Evolutionary conservation across 2,797 vertebrate species (phyloP).

Genomic region (Glossophaga mutica): DNA sequence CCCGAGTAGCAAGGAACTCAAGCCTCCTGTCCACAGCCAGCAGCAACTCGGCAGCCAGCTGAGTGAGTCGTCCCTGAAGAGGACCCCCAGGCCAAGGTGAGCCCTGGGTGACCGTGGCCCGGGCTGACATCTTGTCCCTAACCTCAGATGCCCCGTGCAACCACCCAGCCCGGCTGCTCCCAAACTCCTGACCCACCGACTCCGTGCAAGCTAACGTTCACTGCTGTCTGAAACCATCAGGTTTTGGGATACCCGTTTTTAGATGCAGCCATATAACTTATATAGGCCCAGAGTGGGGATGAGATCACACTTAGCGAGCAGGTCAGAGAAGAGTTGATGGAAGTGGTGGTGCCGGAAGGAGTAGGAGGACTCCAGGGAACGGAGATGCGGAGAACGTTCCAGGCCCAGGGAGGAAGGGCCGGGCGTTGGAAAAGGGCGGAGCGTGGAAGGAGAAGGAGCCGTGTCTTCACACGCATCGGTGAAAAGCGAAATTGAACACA

Average conservation of each 20-base stretch:
- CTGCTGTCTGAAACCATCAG: background rate
- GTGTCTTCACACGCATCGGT: background rate
- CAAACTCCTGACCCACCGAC: background rate
- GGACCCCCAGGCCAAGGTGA: too few species aligned
- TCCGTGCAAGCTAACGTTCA: background rate
- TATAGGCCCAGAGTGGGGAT: background rate
- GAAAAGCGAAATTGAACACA: background rate
- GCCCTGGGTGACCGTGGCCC: background rate
- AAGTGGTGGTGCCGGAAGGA: background rate
- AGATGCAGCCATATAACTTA: accelerated
- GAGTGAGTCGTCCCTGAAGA: background rate
- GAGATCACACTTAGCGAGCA: background rate
- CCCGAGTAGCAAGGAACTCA: accelerated
- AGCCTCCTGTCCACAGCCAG: background rate
- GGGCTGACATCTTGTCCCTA: background rate
- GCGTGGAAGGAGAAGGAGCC: accelerated
- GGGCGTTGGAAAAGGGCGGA: too few species aligned
- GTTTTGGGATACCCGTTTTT: too few species aligned
- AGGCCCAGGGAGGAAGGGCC: background rate
- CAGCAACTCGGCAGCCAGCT: too few species aligned
- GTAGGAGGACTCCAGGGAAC: background rate
- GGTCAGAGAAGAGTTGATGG: too few species aligned
- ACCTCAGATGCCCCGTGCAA: background rate
- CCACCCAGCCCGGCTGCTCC: background rate
- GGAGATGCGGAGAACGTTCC: too few species aligned